Conservation (phyloP, 1,140 invertebrate genomes). For the Chlorops oryzae region DNA sequence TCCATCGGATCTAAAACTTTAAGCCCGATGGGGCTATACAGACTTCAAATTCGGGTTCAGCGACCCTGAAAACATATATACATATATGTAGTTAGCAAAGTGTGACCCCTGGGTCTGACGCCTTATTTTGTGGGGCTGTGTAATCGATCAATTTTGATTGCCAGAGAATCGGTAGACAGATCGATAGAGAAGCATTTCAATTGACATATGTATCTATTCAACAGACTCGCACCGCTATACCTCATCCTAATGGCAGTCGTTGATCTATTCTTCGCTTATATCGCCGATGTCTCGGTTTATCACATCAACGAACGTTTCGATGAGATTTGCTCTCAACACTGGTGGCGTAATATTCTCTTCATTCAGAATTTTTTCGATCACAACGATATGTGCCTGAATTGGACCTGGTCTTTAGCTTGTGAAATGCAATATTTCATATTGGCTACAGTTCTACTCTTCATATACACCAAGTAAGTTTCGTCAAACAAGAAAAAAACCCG, state of each 20-base stretch:
- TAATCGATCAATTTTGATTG: no score
- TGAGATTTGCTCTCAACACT: slow-evolving; percentile 52
- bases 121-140: no score
- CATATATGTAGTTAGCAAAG: no score
- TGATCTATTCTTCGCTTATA: slow-evolving; percentile 50
- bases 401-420: slow-evolving; percentile 76
- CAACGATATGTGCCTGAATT: slow-evolving; percentile 61
- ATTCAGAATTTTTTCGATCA: slow-evolving; percentile 56
- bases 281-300: slow-evolving; percentile 50
- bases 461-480: slow-evolving; percentile 51
- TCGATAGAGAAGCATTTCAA: not conserved
- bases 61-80: no score
- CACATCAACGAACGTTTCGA: slow-evolving; percentile 50
- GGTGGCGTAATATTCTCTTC: slow-evolving; percentile 61
- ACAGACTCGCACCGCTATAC: slow-evolving; percentile 53
- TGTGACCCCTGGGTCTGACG: no score
- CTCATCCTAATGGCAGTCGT: slow-evolving; percentile 51
- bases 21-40: no score
- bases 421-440: slow-evolving; percentile 76
- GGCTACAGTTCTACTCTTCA: slow-evolving; percentile 49
- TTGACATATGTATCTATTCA: slow-evolving; percentile 10
- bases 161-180: no score
- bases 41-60: no score
- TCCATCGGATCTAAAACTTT: no score
- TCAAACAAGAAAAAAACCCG: not conserved